Conservation (phyloP, 1,140 invertebrate species). For the Piezodorus guildinii region DNA sequence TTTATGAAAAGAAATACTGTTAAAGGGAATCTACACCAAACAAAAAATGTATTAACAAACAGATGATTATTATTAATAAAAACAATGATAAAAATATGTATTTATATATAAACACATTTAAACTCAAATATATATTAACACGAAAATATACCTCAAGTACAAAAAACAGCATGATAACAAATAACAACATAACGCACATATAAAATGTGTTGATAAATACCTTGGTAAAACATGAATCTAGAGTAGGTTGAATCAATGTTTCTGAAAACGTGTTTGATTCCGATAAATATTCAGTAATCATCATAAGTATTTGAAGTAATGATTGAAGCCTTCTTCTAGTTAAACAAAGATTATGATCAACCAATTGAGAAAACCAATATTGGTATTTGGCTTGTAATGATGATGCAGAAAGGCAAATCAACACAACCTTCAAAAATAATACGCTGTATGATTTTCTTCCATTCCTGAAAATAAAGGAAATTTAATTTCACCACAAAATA, state of each 20-base stretch:
- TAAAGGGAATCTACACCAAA: no score
- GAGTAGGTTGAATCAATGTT: slow-evolving; percentile 40
- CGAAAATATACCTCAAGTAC: no score
- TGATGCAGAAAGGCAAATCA: slow-evolving; percentile 47
- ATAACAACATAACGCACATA: no score
- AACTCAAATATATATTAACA: no score
- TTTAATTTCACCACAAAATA: no score
- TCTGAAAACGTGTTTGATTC: slow-evolving; percentile 42
- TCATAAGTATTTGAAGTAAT: slow-evolving; percentile 41
- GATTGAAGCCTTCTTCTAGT: slow-evolving; percentile 42
- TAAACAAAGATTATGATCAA: slow-evolving; percentile 53
- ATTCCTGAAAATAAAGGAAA: neutral
- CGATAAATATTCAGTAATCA: slow-evolving; percentile 44
- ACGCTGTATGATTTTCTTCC: neutral
- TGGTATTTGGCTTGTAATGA: slow-evolving; percentile 49
- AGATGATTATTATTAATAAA: no score
- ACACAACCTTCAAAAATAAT: slow-evolving; percentile 40
- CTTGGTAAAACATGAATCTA: slow-evolving; percentile 49
- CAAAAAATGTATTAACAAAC: no score
- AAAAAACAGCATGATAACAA: no score
- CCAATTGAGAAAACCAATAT: slow-evolving; percentile 47
- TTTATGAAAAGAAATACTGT: no score
- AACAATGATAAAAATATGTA: no score
- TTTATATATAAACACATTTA: no score
- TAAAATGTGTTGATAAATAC: slow-evolving; percentile 32